Conservation (phyloP, 2,888 invertebrate species). For the Zonitis immaculata region DNA sequence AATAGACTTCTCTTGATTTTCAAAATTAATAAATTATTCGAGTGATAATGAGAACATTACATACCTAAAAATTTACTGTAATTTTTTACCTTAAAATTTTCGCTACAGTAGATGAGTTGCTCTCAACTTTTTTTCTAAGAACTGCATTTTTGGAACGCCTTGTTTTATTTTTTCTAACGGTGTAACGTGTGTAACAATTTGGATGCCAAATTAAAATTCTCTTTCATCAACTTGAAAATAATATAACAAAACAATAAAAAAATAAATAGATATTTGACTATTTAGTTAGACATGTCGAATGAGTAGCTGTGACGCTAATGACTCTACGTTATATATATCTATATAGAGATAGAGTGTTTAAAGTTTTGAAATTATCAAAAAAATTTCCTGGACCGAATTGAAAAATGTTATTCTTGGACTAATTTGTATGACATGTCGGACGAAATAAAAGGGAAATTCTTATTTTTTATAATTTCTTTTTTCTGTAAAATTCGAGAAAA, state of each 20-base stretch:
- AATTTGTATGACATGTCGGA: background rate
- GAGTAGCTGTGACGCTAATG: slow-evolving; percentile 39
- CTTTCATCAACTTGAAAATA: slow-evolving; percentile 39
- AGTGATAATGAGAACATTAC: too few relatives aligned
- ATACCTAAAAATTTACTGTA: too few relatives aligned
- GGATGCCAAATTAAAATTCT: slow-evolving; percentile 42
- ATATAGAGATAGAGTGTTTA: slow-evolving; percentile 4
- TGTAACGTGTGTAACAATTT: slow-evolving; percentile 21
- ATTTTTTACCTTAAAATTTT: too few relatives aligned
- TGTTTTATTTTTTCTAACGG: slow-evolving; percentile 22
- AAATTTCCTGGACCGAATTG: slow-evolving; percentile 26
- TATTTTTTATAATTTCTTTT: background rate
- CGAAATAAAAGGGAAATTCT: background rate
- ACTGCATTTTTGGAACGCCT: slow-evolving; percentile 17
- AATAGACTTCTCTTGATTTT: too few relatives aligned
- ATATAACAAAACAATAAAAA: slow-evolving; percentile 4
- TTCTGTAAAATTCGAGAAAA: too few relatives aligned
- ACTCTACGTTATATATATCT: slow-evolving; percentile 25
- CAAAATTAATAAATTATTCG: too few relatives aligned
- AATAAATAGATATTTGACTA: slow-evolving; percentile 32
- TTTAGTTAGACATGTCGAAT: slow-evolving; percentile 39
- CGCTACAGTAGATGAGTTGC: too few relatives aligned
- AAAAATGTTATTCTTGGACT: slow-evolving; percentile 1
- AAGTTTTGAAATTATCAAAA: slow-evolving; percentile 25
- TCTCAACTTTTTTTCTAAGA: too few relatives aligned